Evolutionary conservation across 2,888 invertebrate species (phyloP).

Genomic region (Sarcophaga variegata): DNA sequence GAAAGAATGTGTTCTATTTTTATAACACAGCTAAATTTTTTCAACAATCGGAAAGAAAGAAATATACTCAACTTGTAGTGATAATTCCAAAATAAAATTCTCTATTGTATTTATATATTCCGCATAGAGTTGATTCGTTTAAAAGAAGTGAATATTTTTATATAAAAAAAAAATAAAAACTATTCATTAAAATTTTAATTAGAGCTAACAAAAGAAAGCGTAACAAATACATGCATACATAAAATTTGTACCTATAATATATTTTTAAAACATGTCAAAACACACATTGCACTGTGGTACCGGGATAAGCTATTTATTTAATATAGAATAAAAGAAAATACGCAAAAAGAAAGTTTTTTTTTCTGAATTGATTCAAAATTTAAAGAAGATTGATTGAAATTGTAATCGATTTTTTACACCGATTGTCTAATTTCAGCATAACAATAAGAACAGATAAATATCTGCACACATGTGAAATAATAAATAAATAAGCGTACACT

Average conservation of each 20-base stretch:
- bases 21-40: slow-evolving; percentile 79
- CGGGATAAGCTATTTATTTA: slow-evolving; percentile 10
- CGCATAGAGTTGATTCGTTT: background rate
- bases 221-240: no score
- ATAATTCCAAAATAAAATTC: slow-evolving; percentile 73
- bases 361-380: slow-evolving; percentile 25
- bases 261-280: slow-evolving; percentile 39
- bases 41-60: slow-evolving; percentile 52
- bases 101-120: slow-evolving; percentile 22
- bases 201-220: slow-evolving; percentile 22
- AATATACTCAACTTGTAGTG: slow-evolving; percentile 61
- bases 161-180: background rate
- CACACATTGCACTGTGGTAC: slow-evolving; percentile 36
- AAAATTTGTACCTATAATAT: background rate
- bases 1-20: slow-evolving; percentile 77
- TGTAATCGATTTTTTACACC: slow-evolving; percentile 20
- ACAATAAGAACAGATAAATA: no score
- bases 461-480: background rate
- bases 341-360: slow-evolving; percentile 12
- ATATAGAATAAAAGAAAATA: slow-evolving; percentile 3
- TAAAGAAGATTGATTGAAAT: slow-evolving; percentile 38
- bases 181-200: no score
- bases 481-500: slow-evolving; percentile 60
- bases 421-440: background rate
- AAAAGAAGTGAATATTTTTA: slow-evolving; percentile 33